Evolutionary conservation across 2,797 vertebrate genomes (phyloP), one percentile per base, ranked within the genome.

Genomic region (Zenarchopterus dispar): DNA sequence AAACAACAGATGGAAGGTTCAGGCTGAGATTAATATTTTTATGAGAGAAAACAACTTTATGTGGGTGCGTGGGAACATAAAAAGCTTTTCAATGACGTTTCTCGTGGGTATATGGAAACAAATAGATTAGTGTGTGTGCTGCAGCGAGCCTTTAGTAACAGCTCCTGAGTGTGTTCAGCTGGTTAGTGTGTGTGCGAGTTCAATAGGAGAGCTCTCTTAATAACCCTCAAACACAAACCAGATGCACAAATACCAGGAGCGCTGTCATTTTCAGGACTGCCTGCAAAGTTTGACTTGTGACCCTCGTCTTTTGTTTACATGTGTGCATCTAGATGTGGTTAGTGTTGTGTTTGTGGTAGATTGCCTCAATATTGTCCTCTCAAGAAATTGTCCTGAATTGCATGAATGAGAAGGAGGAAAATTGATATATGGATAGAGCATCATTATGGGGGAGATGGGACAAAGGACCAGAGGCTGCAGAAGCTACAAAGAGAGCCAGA

Each of bases 361-460:
- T 55, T 16, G 50, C 48, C 41, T 64, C 50, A 42, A 28, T 62
- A 51, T 67, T 78, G 71, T 63, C 42, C 10, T 56, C 13, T 6
- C 1, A 1, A 53, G 51, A 66, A 77, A 81, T 53, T 61, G 73
- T 22, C 18, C 61, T 19, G 17, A 36, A 76, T 73, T 76, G 51
- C 64, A 43, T 1, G 61, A 73, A 51, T 4, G 17, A 65, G 50
- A 44, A 36, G 41, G 18, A 70, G 15, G 64, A 59, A 75, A 78
- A 82, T 67, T 19, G 73, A 83, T 74, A 78, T 69, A 50, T 60
- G 19, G 70, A 46, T 60, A 65, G 71, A 66, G 0, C 54, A 67
- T 44, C 18, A 21, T 44, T 6, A 28, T 17, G 48, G 46, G 36
- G 0, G n/a, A 33, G 24, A 9, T 4, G 18, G 18, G 36, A 60